Percentiles rank a stretch among this genome's conserved stretches.
Evolutionary conservation across 2,113 vertebrate species (phyloP).

Genomic region (Herpetotheres cachinnans): DNA sequence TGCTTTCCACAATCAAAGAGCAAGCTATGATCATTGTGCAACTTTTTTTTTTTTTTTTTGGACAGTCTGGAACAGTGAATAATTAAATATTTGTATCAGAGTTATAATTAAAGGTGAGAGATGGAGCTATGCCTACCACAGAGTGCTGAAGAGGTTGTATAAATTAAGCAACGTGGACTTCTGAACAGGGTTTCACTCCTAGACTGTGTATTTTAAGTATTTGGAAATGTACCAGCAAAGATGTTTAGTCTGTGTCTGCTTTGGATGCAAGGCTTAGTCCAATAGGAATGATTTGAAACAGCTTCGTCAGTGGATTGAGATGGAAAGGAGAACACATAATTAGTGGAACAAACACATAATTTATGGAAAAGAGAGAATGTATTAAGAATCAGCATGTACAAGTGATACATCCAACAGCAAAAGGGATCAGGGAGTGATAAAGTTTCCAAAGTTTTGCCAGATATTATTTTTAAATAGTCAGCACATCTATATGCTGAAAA

Average conservation of each 20-base stretch:
- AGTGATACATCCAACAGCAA: background rate
- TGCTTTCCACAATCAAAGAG: background rate
- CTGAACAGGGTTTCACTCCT: background rate
- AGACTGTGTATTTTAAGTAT: background rate
- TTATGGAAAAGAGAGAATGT: background rate
- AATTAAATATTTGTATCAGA: background rate
- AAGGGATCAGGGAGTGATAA: background rate
- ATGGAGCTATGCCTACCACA: background rate
- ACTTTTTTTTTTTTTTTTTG: background rate
- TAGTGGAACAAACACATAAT: background rate
- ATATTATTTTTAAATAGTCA: conserved; percentile 23
- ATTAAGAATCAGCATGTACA: background rate
- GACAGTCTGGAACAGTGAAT: background rate
- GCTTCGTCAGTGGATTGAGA: background rate
- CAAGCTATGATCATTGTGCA: background rate
- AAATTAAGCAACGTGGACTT: background rate
- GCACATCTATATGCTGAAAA: background rate
- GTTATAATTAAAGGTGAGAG: background rate
- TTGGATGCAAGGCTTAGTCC: background rate
- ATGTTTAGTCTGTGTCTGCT: conserved; percentile 26
- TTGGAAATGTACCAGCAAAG: background rate
- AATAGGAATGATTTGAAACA: background rate
- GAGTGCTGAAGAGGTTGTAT: background rate
- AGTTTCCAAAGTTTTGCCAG: background rate
- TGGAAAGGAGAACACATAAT: background rate